Evolutionary conservation across 2,888 invertebrate genomes (phyloP).

Genomic region (Dasypogon diadema): DNA sequence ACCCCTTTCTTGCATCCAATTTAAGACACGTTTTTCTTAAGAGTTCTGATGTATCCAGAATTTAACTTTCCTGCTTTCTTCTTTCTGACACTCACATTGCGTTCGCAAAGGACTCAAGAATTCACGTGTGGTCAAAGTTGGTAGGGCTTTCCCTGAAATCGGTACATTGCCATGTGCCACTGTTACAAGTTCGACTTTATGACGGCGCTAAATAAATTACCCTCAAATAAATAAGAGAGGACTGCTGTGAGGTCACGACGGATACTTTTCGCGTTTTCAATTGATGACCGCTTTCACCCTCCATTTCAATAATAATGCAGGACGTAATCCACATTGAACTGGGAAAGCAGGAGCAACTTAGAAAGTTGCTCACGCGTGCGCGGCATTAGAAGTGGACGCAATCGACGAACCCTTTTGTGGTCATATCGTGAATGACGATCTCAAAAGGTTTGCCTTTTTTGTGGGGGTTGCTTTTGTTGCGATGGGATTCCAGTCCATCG

Average conservation of each 20-base stretch:
- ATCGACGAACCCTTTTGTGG: slow-evolving; percentile 7
- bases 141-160: background rate
- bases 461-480: background rate
- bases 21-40: background rate
- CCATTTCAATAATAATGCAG: background rate
- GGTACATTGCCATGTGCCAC: background rate
- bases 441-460: background rate
- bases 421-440: background rate
- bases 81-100: too few species aligned
- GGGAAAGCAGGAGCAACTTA: slow-evolving; percentile 29
- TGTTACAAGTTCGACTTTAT: slow-evolving; percentile 11
- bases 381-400: slow-evolving; percentile 23
- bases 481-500: slow-evolving; percentile 1
- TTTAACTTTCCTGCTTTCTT: background rate
- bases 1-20: slow-evolving; percentile 8
- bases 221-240: background rate
- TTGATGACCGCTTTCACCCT: slow-evolving; percentile 39
- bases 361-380: slow-evolving; percentile 48
- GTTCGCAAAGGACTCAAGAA: too few species aligned
- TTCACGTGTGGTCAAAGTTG: too few species aligned
- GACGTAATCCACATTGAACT: too few species aligned
- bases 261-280: slow-evolving; percentile 31
- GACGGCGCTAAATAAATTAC: slow-evolving; percentile 16
- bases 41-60: background rate
- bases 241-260: background rate